These are phyloP conservation scores for Pherbina coryleti DNA, from an alignment of 2,888 invertebrate species.

Conservation along the genomic window DNA sequence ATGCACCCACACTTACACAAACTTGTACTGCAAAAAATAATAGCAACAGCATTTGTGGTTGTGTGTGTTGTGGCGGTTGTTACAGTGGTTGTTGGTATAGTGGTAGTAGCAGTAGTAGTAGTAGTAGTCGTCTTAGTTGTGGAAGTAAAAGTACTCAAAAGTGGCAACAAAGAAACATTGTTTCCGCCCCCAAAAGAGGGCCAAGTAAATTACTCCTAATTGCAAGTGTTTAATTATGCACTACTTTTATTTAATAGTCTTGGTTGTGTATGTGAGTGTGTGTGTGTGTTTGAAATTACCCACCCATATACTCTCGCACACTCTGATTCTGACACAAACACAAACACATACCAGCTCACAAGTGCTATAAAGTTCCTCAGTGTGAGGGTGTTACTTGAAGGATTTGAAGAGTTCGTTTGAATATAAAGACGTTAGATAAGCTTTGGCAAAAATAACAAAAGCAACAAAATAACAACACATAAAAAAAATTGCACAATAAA, in stretches of 20 bases:
- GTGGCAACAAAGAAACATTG: background rate
- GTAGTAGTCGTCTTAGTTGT: background rate
- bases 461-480: no score
- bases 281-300: conserved; percentile 31
- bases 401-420: background rate
- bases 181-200: conserved; percentile 44
- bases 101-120: background rate
- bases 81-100: background rate
- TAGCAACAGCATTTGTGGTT: background rate
- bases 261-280: conserved; percentile 41
- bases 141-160: background rate
- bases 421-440: conserved; percentile 1
- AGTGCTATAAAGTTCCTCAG: background rate
- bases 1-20: background rate
- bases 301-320: background rate
- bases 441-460: background rate
- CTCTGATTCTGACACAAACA: conserved; percentile 4
- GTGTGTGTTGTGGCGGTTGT: background rate
- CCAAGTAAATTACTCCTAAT: conserved; percentile 66
- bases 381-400: background rate
- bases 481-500: no score
- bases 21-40: background rate
- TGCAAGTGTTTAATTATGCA: conserved; percentile 66
- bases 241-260: conserved; percentile 64
- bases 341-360: background rate